Evolutionary conservation across 1,140 invertebrate genomes (phyloP).

Genomic region (Pissodes strobi): DNA sequence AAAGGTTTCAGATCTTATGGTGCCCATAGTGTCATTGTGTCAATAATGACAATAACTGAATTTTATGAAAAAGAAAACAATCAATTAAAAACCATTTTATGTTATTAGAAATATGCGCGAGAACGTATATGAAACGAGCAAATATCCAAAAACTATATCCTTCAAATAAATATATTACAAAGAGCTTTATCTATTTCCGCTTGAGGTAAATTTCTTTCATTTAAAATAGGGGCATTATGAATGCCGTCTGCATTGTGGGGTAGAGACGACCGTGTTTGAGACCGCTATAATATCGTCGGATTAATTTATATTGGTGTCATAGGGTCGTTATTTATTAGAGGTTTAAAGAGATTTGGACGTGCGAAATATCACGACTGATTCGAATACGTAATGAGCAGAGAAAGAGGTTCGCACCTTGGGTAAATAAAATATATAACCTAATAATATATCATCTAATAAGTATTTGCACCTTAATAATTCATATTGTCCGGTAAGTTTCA

Average conservation of each 20-base stretch:
- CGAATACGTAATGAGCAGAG: slow-evolving; percentile 12
- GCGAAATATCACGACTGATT: slow-evolving; percentile 17
- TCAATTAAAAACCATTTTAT: too few relatives aligned
- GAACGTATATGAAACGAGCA: too few relatives aligned
- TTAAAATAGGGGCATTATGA: background rate
- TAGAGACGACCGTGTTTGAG: background rate
- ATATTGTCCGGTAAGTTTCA: too few relatives aligned
- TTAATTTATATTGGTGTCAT: slow-evolving; percentile 19
- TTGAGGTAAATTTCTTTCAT: slow-evolving; percentile 3
- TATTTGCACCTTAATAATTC: too few relatives aligned
- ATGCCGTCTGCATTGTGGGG: background rate
- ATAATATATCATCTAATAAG: slow-evolving; percentile 7
- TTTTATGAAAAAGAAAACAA: too few relatives aligned
- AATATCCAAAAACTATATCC: too few relatives aligned
- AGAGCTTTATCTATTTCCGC: too few relatives aligned
- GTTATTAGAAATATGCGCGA: too few relatives aligned
- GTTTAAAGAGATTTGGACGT: slow-evolving; percentile 24
- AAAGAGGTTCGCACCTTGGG: slow-evolving; percentile 2
- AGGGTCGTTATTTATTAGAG: slow-evolving; percentile 26
- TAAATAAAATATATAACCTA: slow-evolving; percentile 8
- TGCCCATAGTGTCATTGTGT: too few relatives aligned
- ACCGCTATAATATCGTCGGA: slow-evolving; percentile 15
- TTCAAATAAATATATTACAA: too few relatives aligned
- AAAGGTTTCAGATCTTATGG: too few relatives aligned
- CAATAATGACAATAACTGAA: too few relatives aligned